Evolutionary conservation across 2,113 vertebrate genomes (phyloP).

Genomic region (Muscicapa adusta): DNA sequence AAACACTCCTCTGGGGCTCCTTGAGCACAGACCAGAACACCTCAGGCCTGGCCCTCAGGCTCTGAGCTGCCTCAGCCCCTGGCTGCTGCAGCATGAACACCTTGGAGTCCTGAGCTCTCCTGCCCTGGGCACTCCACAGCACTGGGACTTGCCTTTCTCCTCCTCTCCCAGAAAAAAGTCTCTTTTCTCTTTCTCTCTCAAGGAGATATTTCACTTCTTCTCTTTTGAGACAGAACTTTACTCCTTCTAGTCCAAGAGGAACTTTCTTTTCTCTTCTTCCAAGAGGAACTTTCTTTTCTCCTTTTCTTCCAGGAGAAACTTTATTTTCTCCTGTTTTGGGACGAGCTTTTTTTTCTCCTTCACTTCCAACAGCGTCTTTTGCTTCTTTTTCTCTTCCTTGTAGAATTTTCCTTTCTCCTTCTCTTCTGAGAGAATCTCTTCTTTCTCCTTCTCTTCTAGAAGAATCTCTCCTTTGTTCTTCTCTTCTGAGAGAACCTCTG

Average conservation of each 20-base stretch:
- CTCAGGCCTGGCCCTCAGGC: background rate
- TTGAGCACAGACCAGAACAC: background rate
- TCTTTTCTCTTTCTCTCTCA: background rate
- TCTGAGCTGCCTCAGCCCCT: accelerated
- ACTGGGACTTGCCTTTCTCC: accelerated
- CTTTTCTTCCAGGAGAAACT: background rate
- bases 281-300: accelerated
- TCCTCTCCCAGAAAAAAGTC: background rate
- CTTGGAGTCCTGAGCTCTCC: background rate
- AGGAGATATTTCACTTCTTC: background rate
- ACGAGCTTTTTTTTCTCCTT: background rate
- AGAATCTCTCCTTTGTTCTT: too few relatives aligned
- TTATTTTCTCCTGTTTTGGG: background rate
- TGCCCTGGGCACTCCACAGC: accelerated
- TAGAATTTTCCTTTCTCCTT: background rate
- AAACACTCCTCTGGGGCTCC: background rate
- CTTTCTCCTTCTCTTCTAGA: background rate
- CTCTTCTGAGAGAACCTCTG: background rate
- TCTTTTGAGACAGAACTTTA: accelerated
- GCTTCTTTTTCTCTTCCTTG: background rate
- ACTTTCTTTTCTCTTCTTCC: background rate
- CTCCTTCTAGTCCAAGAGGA: background rate
- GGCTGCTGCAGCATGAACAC: background rate
- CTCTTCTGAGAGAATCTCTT: background rate
- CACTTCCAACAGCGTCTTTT: background rate